Conservation (phyloP, 2,113 vertebrate genomes). For the Daboia siamensis region DNA sequence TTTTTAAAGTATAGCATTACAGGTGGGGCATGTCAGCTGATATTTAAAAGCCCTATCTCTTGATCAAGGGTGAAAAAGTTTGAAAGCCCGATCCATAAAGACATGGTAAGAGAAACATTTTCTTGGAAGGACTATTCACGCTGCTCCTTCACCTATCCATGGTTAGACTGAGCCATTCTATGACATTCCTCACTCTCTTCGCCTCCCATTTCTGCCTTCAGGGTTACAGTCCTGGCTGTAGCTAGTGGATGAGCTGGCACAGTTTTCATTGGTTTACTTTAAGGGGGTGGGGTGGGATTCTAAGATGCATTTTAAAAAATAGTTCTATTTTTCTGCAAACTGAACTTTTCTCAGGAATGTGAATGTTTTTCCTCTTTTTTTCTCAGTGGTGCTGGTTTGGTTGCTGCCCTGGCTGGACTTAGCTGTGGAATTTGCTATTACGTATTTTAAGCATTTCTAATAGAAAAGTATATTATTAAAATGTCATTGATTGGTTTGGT, state of each 20-base stretch:
- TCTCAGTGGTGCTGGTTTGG: background rate
- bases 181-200: background rate
- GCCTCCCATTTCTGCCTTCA: background rate
- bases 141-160: background rate
- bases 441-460: constrained; percentile 47
- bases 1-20: background rate
- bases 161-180: background rate
- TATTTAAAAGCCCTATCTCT: background rate
- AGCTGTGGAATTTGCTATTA: constrained; percentile 7
- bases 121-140: background rate
- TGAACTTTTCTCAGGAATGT: background rate
- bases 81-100: background rate
- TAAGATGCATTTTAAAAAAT: background rate
- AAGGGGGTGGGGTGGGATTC: background rate
- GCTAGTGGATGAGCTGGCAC: background rate
- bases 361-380: background rate
- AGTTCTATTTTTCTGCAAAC: background rate
- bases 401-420: background rate
- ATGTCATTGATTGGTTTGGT: too few relatives aligned
- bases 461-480: constrained; percentile 17
- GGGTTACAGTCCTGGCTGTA: background rate
- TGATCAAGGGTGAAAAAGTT: background rate
- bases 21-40: background rate
- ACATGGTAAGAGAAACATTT: background rate
- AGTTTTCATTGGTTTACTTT: background rate